These are phyloP conservation scores for Deroplatys truncata DNA, from an alignment of 2,888 invertebrate species.

Conservation along the genomic window DNA sequence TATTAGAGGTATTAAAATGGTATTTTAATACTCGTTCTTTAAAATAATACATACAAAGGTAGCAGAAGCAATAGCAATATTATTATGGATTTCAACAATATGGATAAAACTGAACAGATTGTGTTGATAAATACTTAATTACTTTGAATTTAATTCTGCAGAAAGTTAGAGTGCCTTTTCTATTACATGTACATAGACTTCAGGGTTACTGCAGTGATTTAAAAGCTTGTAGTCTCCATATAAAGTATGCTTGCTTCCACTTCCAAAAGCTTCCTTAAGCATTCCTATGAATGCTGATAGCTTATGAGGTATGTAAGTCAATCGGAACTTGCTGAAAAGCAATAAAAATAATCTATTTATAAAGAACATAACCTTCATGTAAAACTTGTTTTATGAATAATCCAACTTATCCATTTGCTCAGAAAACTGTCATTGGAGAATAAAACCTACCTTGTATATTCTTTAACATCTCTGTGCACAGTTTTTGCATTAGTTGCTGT, in stretches of 20 bases:
- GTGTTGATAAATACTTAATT: too few species aligned
- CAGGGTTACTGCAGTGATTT: constrained; percentile 60
- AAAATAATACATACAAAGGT: too few species aligned
- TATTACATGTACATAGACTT: constrained; percentile 81
- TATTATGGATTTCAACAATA: too few species aligned
- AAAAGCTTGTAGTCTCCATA: constrained; percentile 79
- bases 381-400: too few species aligned
- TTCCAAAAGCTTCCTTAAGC: constrained; percentile 66
- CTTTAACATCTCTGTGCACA: background rate
- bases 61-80: too few species aligned
- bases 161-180: constrained; percentile 49
- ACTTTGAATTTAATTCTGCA: too few species aligned
- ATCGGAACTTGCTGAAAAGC: constrained; percentile 67
- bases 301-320: constrained; percentile 85
- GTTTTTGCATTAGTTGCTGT: background rate
- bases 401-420: too few species aligned
- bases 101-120: too few species aligned
- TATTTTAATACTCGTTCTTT: too few species aligned
- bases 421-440: too few species aligned
- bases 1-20: too few species aligned
- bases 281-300: constrained; percentile 66
- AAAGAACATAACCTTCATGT: too few species aligned
- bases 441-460: background rate
- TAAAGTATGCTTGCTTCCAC: constrained; percentile 60
- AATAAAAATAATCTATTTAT: background rate